Conservation (phyloP, 2,113 vertebrate genomes). For the Hirundichthys speculiger region DNA sequence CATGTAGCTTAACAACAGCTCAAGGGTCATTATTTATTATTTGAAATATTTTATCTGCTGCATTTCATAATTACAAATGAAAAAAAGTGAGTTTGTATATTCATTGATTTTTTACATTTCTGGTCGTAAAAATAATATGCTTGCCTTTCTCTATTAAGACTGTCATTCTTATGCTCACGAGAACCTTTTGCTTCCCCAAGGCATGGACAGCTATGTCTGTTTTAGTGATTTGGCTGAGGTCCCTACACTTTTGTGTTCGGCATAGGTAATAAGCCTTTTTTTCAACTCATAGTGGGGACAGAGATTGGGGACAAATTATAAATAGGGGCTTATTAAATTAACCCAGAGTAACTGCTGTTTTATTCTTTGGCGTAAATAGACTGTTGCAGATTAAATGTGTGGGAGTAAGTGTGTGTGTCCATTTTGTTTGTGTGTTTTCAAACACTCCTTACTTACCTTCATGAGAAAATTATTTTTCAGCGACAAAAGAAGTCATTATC, state of each 20-base stretch:
- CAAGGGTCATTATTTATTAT: too few species aligned
- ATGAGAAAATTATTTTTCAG: not conserved
- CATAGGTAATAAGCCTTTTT: constrained; percentile 22
- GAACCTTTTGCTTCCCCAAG: constrained; percentile 44
- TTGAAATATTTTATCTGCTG: not conserved
- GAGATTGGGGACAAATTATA: constrained; percentile 45
- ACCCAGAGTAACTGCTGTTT: constrained; percentile 34
- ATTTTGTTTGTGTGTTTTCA: not conserved
- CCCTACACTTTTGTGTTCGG: constrained; percentile 22
- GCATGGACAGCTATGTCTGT: constrained; percentile 36
- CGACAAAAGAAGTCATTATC: not conserved
- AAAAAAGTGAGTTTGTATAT: constrained; percentile 8
- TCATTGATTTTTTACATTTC: constrained; percentile 9
- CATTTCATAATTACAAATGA: not conserved
- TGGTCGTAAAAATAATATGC: constrained; percentile 22
- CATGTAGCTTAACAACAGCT: too few species aligned
- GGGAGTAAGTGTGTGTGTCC: not conserved
- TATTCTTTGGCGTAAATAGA: constrained; percentile 44
- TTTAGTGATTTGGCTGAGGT: constrained; percentile 40
- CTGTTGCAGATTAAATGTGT: constrained; percentile 34
- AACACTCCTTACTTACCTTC: not conserved
- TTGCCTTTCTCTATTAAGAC: constrained; percentile 25
- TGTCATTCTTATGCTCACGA: constrained; percentile 35
- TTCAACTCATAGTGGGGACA: constrained; percentile 9
- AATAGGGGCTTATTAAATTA: constrained; percentile 48